Evolutionary conservation across 2,888 invertebrate species (phyloP).

Genomic region (Patella pellucida): DNA sequence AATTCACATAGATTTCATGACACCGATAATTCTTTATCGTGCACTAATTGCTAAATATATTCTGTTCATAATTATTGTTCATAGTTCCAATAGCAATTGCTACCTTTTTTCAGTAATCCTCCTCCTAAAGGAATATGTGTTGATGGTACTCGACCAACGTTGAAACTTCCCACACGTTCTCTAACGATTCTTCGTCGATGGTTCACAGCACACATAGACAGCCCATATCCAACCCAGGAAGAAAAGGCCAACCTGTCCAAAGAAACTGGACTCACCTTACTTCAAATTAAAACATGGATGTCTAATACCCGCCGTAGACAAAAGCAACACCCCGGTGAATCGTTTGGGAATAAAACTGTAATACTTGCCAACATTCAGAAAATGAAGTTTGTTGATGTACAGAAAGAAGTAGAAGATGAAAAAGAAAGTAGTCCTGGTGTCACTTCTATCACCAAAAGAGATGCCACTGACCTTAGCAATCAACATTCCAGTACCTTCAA

Average conservation of each 20-base stretch:
- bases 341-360: too few species aligned
- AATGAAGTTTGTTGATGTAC: too few species aligned
- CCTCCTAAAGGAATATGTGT: constrained; percentile 42
- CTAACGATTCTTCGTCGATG: constrained; percentile 32
- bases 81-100: too few species aligned
- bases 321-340: not conserved
- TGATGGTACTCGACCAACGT: constrained; percentile 33
- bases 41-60: too few species aligned
- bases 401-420: too few species aligned
- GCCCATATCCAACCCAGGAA: constrained; percentile 39
- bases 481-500: too few species aligned
- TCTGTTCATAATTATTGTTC: too few species aligned
- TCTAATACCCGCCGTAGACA: constrained; percentile 33
- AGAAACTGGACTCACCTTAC: constrained; percentile 35
- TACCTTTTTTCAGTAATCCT: constrained; percentile 31
- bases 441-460: too few species aligned
- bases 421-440: too few species aligned
- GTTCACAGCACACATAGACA: constrained; percentile 32
- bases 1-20: not conserved
- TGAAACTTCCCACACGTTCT: constrained; percentile 29
- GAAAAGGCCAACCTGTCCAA: constrained; percentile 36
- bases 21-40: too few species aligned
- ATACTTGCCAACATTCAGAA: too few species aligned
- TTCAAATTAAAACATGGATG: constrained; percentile 44
- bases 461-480: too few species aligned